Evolutionary conservation across 2,888 invertebrate species (phyloP).

Genomic region (Barypeithes pellucidus): DNA sequence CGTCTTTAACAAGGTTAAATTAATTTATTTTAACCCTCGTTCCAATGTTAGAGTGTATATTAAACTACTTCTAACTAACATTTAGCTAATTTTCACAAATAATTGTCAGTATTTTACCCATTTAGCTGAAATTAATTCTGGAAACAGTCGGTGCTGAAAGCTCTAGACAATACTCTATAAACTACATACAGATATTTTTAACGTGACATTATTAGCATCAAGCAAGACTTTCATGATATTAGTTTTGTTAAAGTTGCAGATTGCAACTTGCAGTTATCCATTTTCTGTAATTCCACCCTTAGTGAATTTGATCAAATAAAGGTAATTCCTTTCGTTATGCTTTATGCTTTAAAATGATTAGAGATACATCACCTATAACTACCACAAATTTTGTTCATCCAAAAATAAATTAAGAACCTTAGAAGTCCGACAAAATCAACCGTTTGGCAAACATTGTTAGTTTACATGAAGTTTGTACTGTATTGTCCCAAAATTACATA

Average conservation of each 20-base stretch:
- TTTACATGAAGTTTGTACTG: not conserved
- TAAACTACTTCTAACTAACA: not conserved
- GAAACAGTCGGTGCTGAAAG: not conserved
- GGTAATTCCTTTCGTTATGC: too few species aligned
- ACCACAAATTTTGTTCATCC: too few species aligned
- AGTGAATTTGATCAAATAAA: too few species aligned
- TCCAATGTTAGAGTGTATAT: not conserved
- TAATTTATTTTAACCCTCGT: not conserved
- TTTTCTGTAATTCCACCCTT: too few species aligned
- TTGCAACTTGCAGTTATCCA: too few species aligned
- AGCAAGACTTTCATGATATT: too few species aligned
- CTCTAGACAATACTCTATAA: not conserved
- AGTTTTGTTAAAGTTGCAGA: too few species aligned
- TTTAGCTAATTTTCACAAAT: not conserved
- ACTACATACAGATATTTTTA: not conserved
- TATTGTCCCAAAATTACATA: not conserved
- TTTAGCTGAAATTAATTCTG: not conserved
- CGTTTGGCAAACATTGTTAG: not conserved
- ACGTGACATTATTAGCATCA: too few species aligned
- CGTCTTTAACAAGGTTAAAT: not conserved
- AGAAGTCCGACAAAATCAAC: too few species aligned
- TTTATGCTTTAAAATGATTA: too few species aligned
- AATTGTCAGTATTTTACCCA: not conserved
- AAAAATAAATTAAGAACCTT: too few species aligned
- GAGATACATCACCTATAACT: too few species aligned